Evolutionary conservation across 2,888 invertebrate species (phyloP).

Genomic region (Acleris sparsana): DNA sequence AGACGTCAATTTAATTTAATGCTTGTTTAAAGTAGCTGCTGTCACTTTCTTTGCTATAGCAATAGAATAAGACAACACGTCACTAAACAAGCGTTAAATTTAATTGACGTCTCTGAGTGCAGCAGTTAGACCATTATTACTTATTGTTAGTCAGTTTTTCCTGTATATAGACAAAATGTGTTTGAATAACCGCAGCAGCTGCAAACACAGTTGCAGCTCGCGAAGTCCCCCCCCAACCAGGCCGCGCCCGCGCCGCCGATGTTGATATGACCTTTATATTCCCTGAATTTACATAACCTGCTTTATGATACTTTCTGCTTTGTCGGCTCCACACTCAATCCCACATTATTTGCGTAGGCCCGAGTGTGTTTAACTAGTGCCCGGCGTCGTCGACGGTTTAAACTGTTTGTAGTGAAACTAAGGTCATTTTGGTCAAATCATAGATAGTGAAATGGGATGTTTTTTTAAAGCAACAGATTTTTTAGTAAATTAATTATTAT

Average conservation of each 20-base stretch:
- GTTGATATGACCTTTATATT: conserved; percentile 70
- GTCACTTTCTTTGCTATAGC: no score
- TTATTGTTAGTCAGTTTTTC: no score
- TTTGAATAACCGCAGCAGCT: background rate
- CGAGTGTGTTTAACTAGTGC: conserved; percentile 17
- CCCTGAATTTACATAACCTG: conserved; percentile 70
- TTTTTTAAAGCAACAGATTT: no score
- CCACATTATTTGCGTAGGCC: conserved; percentile 24
- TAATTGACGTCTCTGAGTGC: no score
- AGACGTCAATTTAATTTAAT: no score
- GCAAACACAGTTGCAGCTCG: conserved; percentile 23
- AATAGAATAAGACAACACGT: no score
- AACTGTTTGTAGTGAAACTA: background rate
- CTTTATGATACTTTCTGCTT: conserved; percentile 48
- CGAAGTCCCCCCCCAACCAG: conserved; percentile 56
- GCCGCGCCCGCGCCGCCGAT: conserved; percentile 59
- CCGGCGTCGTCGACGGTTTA: background rate
- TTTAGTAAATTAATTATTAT: no score
- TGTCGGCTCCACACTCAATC: conserved; percentile 31
- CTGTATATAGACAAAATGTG: no score
- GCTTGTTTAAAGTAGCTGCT: no score
- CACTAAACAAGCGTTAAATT: no score
- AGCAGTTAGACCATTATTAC: no score
- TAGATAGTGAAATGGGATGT: background rate
- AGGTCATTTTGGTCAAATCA: no score